A percentile compares a stretch with the other conserved stretches of the same genome.
phyloP scores from a whole-genome alignment of 2,113 vertebrate genomes.

The Upupa epops region DNA sequence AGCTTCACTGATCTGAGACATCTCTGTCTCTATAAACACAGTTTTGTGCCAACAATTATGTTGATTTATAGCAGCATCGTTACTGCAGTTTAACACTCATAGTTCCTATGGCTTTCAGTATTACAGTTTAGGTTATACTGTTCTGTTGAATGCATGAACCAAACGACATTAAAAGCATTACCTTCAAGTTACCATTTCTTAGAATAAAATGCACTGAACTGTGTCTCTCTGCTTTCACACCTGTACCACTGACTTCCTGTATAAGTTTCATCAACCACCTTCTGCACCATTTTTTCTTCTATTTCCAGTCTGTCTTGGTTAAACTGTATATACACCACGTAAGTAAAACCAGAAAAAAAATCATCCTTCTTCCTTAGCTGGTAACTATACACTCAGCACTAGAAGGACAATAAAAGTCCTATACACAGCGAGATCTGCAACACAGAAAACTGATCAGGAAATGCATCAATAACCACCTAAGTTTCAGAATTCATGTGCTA shows the following conservation, averaged over 20 bases:
- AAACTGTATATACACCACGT: neutral
- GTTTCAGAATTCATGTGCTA: neutral
- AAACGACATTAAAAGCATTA: neutral
- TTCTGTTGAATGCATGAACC: neutral
- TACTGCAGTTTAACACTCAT: neutral
- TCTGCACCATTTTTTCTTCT: neutral
- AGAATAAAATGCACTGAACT: neutral
- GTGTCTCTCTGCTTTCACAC: neutral
- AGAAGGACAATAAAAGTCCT: neutral
- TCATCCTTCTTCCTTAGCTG: neutral
- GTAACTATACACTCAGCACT: neutral
- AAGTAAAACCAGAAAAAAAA: neutral
- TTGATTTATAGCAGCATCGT: accelerated
- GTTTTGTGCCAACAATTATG: neutral
- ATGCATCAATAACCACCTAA: neutral
- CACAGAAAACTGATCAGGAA: neutral
- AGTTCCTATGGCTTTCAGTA: neutral
- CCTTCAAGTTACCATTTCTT: neutral
- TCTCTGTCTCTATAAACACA: neutral
- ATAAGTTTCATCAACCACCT: neutral
- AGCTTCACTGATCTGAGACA: neutral
- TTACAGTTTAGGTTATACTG: neutral
- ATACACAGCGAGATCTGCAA: neutral
- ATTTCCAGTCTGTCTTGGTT: neutral
- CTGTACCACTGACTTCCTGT: neutral